Evolutionary conservation across 2,797 vertebrate species (phyloP).

Genomic region (Enteromius paludinosus): DNA sequence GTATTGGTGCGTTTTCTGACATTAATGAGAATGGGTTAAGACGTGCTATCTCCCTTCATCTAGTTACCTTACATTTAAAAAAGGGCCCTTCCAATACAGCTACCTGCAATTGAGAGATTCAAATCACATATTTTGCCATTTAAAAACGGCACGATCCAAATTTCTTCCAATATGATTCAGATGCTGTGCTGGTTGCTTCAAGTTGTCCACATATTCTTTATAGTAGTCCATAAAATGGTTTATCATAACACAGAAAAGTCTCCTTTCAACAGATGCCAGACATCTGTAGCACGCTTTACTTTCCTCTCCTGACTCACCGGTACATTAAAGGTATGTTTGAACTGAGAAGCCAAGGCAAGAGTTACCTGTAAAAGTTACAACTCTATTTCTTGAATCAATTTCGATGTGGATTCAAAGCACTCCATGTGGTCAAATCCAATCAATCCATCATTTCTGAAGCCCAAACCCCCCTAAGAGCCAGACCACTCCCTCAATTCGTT

Average conservation of each 20-base stretch:
- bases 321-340: constrained; percentile 20
- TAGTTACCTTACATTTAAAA: background rate
- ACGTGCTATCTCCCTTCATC: background rate
- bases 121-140: background rate
- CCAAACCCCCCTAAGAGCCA: constrained; percentile 75
- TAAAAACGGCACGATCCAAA: background rate
- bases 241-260: background rate
- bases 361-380: constrained; percentile 66
- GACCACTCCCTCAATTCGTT: constrained; percentile 20
- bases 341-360: constrained; percentile 40
- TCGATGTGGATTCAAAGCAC: constrained; percentile 77
- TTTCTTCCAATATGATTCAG: background rate
- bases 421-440: constrained; percentile 77
- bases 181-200: background rate
- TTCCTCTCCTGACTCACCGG: background rate
- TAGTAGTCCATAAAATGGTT: background rate
- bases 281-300: background rate
- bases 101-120: background rate
- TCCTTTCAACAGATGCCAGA: background rate
- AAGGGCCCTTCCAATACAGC: background rate
- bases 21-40: background rate
- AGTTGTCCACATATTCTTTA: background rate
- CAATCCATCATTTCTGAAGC: constrained; percentile 78
- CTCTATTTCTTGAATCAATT: constrained; percentile 69
- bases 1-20: background rate